Conservation (phyloP, 2,113 vertebrate genomes). For the Silurus asotus region DNA sequence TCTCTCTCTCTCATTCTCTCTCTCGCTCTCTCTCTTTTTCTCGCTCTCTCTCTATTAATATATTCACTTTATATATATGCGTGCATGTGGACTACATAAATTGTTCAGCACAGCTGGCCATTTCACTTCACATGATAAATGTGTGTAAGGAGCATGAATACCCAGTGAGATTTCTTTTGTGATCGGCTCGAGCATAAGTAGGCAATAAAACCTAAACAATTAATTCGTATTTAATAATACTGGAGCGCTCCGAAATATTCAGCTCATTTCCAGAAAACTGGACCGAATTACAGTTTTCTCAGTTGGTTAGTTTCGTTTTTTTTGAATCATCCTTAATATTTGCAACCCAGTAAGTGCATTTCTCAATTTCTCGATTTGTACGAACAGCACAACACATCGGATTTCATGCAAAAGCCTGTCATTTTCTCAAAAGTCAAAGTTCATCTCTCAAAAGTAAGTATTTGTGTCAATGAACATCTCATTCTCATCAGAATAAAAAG, state of each 20-base stretch:
- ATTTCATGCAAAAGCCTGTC: too few species aligned
- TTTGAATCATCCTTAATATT: background rate
- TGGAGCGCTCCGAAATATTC: background rate
- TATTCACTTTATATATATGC: too few species aligned
- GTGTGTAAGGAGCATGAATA: slow-evolving; percentile 1
- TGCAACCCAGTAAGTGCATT: too few species aligned
- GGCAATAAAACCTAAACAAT: background rate
- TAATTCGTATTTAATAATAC: background rate
- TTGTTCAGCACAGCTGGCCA: background rate
- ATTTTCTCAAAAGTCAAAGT: too few species aligned
- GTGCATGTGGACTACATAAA: background rate
- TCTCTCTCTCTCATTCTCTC: too few species aligned
- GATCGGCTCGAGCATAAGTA: background rate
- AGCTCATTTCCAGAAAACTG: background rate
- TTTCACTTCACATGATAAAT: slow-evolving; percentile 22
- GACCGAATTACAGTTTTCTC: background rate
- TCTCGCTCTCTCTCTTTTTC: too few species aligned
- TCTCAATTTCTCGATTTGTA: too few species aligned
- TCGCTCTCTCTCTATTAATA: too few species aligned
- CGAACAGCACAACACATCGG: too few species aligned
- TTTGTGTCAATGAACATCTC: too few species aligned
- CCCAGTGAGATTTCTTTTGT: background rate
- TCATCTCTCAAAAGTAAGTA: too few species aligned
- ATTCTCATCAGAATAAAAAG: too few species aligned
- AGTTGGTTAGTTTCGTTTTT: background rate